Evolutionary conservation across 2,797 vertebrate genomes (phyloP), one percentile per base, ranked within the genome.

Genomic region (Thalassophryne amazonica): DNA sequence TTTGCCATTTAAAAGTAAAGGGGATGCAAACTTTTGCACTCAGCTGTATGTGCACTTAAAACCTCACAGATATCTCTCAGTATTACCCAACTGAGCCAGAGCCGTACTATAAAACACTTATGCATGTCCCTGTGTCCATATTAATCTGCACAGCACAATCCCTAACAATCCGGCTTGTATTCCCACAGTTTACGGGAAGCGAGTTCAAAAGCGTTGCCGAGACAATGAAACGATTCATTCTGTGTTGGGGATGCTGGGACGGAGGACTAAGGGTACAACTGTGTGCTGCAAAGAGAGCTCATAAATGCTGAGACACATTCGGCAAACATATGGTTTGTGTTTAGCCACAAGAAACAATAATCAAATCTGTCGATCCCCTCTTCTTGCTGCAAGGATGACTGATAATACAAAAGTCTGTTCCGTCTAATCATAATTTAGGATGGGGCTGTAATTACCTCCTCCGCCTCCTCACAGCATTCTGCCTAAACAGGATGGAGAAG

Each of bases 191-290:
- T 82, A 80, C 65, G 51, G 63, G 78, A 80, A 83, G 67, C 4
- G 3, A 76, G 78, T 83, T 92, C 76, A 78, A 85, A 87, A 72
- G 64, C 67, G 47, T 55, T n/a, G 41, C 35, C 48, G 28, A 88
- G 83, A 90, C 90, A 90, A 89, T 88, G 76, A 85, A 84, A 84
- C 84, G 56, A 88, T 90, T 90, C 77, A 88, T 87, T 78, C 59
- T 68, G 78, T 59, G 72, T 29, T n/a, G n/a, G 46, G 69, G 76
- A 87, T 70, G 69, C 70, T 73, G 70, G 58, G 73, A 74, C 61
- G 69, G 73, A 76, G 72, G 66, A 73, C 73, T 76, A 76, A 82
- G 79, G 73, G 79, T 72, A 72, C 80, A 77, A 73, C 80, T 80
- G 76, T 35, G 78, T 83, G 80, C 75, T 83, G 80, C 75, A 55